These are phyloP conservation scores for Oxyruncus cristatus DNA, from an alignment of 2,113 vertebrate species.

Conservation along the genomic window DNA sequence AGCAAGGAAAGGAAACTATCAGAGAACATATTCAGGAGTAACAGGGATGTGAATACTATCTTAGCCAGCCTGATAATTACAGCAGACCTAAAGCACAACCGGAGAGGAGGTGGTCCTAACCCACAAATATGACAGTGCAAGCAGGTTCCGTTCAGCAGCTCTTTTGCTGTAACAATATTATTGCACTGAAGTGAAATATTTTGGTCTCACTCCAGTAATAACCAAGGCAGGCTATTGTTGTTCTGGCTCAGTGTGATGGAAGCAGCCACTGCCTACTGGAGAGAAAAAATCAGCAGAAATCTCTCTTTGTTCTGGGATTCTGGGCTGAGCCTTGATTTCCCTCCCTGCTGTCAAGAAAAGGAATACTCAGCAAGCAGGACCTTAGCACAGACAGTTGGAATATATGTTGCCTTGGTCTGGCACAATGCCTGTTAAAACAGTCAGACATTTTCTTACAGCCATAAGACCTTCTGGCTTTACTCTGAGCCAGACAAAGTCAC, in stretches of 20 bases:
- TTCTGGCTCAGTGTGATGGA: neutral
- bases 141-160: neutral
- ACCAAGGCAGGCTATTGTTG: neutral
- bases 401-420: neutral
- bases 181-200: slow-evolving; percentile 6
- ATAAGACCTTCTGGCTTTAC: neutral
- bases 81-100: neutral
- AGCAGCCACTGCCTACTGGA: neutral
- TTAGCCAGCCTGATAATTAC: neutral
- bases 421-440: slow-evolving; percentile 3
- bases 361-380: neutral
- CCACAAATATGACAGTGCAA: neutral
- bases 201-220: slow-evolving; percentile 17
- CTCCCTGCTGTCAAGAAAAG: neutral
- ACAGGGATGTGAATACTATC: neutral
- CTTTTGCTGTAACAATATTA: slow-evolving; percentile 19
- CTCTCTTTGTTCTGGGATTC: neutral
- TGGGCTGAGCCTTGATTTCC: neutral
- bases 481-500: neutral
- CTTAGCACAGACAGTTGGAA: slow-evolving; percentile 2
- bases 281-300: neutral
- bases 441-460: neutral
- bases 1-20: neutral
- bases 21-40: neutral
- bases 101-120: neutral